Percentiles rank a stretch among this genome's conserved stretches.
These are phyloP conservation scores for Zaprionus inermis DNA, from an alignment of 1,140 invertebrate species.

Conservation along the genomic window DNA sequence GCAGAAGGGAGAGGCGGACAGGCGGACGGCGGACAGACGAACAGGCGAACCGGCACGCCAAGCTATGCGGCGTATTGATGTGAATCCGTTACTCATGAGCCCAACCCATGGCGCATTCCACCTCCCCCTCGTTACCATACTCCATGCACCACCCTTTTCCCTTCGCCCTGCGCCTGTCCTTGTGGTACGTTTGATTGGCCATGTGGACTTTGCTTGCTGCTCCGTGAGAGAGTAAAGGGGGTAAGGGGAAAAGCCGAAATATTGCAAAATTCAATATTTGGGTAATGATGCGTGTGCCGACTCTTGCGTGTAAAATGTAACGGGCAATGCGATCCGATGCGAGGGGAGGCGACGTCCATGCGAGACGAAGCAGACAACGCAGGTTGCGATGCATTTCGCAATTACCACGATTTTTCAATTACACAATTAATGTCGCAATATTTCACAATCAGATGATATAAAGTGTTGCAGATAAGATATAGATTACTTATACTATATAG, in stretches of 20 bases:
- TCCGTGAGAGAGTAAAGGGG: neutral
- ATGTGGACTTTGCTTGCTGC: constrained; percentile 28
- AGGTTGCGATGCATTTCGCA: neutral
- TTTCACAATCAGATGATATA: neutral
- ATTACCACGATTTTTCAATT: constrained; percentile 26
- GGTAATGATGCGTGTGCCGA: constrained; percentile 40
- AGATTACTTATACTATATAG: neutral
- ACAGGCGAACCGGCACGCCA: constrained; percentile 10
- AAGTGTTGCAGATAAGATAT: neutral
- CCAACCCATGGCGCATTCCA: neutral
- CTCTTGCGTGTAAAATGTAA: constrained; percentile 16
- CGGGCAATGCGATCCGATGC: neutral
- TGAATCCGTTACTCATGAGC: constrained; percentile 38
- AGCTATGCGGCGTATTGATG: constrained; percentile 45
- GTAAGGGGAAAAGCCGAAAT: neutral
- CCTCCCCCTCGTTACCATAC: neutral
- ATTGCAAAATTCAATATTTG: constrained; percentile 51
- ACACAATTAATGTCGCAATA: constrained; percentile 33
- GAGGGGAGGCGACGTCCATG: neutral
- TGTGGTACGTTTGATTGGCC: constrained; percentile 38
- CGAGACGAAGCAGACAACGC: neutral
- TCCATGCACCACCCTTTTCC: constrained; percentile 3
- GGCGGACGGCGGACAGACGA: neutral
- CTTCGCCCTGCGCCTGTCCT: constrained; percentile 7
- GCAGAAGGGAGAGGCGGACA: constrained; percentile 7